These are phyloP conservation scores for Pseudococcus viburni DNA, from an alignment of 2,888 invertebrate genomes.

Conservation along the genomic window DNA sequence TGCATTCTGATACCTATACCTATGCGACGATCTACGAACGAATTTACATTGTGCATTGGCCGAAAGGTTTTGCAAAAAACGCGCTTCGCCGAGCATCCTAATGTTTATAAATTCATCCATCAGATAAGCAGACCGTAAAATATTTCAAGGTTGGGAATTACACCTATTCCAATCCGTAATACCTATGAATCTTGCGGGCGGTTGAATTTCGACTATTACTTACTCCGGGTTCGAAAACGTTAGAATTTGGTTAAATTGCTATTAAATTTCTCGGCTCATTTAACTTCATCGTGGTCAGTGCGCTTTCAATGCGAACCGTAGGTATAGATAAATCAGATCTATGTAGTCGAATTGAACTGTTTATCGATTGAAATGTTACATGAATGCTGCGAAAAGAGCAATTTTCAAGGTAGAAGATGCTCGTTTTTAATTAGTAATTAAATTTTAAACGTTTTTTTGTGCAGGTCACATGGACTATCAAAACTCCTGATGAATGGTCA, in stretches of 20 bases:
- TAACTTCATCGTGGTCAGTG: conserved; percentile 1
- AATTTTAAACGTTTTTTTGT: too few species aligned
- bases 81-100: conserved; percentile 36
- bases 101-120: conserved; percentile 19
- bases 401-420: neutral
- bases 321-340: conserved; percentile 14
- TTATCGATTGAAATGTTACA: conserved; percentile 9
- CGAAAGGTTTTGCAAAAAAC: conserved; percentile 20
- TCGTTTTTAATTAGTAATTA: too few species aligned
- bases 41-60: neutral
- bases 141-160: conserved; percentile 50
- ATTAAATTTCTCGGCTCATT: conserved; percentile 35
- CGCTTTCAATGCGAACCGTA: neutral
- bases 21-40: neutral
- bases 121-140: conserved; percentile 51
- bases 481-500: too few species aligned
- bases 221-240: neutral
- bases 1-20: neutral
- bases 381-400: neutral
- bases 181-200: conserved; percentile 24
- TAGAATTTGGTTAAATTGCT: conserved; percentile 36
- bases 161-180: conserved; percentile 28
- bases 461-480: too few species aligned
- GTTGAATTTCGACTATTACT: conserved; percentile 25
- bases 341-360: neutral